These are phyloP conservation scores for Norana najaformis DNA, from an alignment of 2,888 invertebrate genomes.

Conservation along the genomic window DNA sequence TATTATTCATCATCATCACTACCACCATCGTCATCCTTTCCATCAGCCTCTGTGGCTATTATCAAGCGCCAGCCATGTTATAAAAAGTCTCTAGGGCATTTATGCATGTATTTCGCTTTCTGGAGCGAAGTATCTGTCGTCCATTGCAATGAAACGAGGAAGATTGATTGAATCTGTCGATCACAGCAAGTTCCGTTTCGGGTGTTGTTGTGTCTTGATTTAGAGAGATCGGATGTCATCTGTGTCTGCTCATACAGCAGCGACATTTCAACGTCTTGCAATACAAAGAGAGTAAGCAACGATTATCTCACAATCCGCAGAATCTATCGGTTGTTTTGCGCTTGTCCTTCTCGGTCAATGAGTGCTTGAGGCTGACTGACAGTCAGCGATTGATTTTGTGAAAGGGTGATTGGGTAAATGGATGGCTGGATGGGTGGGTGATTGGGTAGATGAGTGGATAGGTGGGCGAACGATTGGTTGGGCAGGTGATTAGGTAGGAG, in stretches of 20 bases:
- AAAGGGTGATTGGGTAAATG: no score
- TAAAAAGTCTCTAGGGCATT: neutral
- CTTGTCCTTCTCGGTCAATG: no score
- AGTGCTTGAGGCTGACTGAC: no score
- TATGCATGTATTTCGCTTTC: neutral
- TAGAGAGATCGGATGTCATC: neutral
- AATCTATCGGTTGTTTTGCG: no score
- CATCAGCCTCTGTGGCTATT: neutral
- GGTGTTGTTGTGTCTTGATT: neutral
- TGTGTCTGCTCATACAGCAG: neutral
- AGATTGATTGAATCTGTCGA: neutral
- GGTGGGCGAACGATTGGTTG: no score
- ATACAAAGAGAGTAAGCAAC: constrained; percentile 20
- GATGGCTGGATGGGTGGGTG: no score
- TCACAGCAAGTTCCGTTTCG: neutral
- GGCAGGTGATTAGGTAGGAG: no score
- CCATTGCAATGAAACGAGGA: no score
- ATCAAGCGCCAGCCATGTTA: neutral
- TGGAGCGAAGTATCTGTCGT: no score
- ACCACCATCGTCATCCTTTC: neutral
- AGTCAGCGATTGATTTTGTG: no score
- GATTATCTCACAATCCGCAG: neutral
- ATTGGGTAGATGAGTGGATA: no score
- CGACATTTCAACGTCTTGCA: constrained; percentile 10
- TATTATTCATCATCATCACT: neutral